Conservation (phyloP, 1,140 invertebrate genomes). For the Chrysomallon squamiferum region DNA sequence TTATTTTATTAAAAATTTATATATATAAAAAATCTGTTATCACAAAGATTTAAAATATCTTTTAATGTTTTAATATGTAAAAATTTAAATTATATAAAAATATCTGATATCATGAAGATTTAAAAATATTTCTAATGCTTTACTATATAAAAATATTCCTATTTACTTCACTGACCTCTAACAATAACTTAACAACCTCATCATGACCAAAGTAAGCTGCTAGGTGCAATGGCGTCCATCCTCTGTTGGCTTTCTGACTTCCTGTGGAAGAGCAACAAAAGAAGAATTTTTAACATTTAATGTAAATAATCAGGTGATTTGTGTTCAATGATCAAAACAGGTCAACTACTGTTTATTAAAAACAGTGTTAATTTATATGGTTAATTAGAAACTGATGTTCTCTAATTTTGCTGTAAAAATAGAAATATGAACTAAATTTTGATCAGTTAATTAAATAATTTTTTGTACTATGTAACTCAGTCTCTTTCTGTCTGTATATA, state of each 20-base stretch:
- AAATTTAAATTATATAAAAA: too few species aligned
- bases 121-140: too few species aligned
- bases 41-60: too few species aligned
- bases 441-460: too few species aligned
- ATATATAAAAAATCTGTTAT: too few species aligned
- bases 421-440: not conserved
- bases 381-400: not conserved
- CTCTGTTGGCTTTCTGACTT: slow-evolving; percentile 64
- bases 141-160: too few species aligned
- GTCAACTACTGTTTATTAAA: not conserved
- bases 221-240: slow-evolving; percentile 66
- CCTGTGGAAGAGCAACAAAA: slow-evolving; percentile 31
- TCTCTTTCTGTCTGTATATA: too few species aligned
- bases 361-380: not conserved
- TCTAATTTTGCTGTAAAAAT: not conserved
- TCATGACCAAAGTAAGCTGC: slow-evolving; percentile 67
- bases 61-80: too few species aligned
- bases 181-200: slow-evolving; percentile 56
- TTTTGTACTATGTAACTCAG: too few species aligned
- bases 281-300: not conserved
- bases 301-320: not conserved
- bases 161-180: slow-evolving; percentile 58
- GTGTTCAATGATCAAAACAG: not conserved
- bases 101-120: too few species aligned
- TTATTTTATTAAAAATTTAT: too few species aligned